Evolutionary conservation across 2,113 vertebrate species (phyloP).

Genomic region (Semnopithecus entellus): DNA sequence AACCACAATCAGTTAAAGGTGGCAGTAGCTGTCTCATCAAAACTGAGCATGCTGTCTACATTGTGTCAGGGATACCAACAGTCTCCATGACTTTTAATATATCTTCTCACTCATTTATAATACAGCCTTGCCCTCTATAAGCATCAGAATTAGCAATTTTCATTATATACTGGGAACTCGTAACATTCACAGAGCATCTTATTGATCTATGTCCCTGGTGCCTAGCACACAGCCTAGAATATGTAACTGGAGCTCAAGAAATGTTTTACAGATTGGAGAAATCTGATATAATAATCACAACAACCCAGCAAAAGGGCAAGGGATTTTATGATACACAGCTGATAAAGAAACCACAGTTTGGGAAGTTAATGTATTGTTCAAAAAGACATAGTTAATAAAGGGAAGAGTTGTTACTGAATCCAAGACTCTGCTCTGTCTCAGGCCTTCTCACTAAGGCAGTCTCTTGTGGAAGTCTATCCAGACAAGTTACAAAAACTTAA

Average conservation of each 20-base stretch:
- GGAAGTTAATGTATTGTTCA: neutral
- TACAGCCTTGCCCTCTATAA: neutral
- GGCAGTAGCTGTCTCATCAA: neutral
- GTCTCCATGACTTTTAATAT: neutral
- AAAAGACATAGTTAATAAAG: neutral
- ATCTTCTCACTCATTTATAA: neutral
- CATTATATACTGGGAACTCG: neutral
- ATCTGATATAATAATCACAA: neutral
- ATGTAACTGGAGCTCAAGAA: neutral
- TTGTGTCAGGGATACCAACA: neutral
- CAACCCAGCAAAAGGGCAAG: neutral
- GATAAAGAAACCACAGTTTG: neutral
- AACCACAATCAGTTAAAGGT: neutral
- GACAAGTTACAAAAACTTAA: neutral
- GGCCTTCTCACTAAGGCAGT: neutral
- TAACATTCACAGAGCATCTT: neutral
- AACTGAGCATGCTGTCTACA: neutral
- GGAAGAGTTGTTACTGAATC: neutral
- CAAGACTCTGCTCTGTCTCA: neutral
- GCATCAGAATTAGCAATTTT: neutral
- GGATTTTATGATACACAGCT: neutral
- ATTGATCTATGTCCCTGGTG: neutral
- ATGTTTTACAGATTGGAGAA: neutral
- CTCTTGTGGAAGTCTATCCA: neutral
- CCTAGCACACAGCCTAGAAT: neutral